Percentiles rank a stretch among this genome's conserved stretches.
phyloP scores from a whole-genome alignment of 2,113 vertebrate species.

The Sceloporus tristichus region DNA sequence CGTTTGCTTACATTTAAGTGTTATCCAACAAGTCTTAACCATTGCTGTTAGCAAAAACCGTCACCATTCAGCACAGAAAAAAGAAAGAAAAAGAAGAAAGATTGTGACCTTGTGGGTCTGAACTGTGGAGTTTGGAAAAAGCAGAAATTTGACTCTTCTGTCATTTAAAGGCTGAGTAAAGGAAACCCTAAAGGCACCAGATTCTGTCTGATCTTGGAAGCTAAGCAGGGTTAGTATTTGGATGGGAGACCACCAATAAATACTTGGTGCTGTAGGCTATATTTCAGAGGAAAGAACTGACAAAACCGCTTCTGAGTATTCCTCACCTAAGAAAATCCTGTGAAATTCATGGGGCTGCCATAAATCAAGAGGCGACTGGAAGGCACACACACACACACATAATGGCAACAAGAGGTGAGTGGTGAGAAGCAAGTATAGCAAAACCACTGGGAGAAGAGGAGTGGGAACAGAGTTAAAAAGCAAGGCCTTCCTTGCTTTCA shows the following conservation, averaged over 20 bases:
- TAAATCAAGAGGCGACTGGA: not conserved
- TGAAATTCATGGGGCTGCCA: too few relatives aligned
- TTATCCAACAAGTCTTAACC: not conserved
- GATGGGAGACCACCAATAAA: too few relatives aligned
- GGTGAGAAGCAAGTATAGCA: not conserved
- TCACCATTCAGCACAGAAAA: not conserved
- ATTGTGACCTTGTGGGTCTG: not conserved
- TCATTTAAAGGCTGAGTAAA: not conserved
- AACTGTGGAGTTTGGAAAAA: not conserved
- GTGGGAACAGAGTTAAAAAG: not conserved
- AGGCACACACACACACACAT: not conserved
- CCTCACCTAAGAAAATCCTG: too few relatives aligned
- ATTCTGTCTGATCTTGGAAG: too few relatives aligned
- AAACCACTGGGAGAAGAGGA: not conserved
- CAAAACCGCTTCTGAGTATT: too few relatives aligned
- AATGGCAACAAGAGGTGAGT: not conserved
- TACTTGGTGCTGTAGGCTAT: too few relatives aligned
- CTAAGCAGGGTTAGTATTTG: too few relatives aligned
- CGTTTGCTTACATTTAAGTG: too few relatives aligned
- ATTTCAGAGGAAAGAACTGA: too few relatives aligned
- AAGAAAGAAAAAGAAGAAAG: not conserved
- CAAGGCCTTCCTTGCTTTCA: not conserved
- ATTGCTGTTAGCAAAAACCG: not conserved
- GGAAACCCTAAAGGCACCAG: too few relatives aligned
- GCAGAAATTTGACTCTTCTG: not conserved